Evolutionary conservation across 2,113 vertebrate species (phyloP), one percentile per base, ranked within the genome.

Genomic region (Sardina pilchardus): DNA sequence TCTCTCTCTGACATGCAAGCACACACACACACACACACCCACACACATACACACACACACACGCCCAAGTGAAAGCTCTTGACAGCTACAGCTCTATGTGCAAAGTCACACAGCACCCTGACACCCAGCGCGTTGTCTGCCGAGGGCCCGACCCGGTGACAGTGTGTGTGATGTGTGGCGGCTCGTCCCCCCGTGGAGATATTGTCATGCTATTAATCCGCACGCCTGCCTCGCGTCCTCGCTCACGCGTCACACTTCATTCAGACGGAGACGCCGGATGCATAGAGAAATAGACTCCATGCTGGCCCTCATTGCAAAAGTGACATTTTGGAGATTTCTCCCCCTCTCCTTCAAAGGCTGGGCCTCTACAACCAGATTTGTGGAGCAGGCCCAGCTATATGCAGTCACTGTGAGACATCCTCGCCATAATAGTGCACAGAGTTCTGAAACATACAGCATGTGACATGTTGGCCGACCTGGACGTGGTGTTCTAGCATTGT

Each of bases 151-250:
- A 21, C 39, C 80, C 39, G 44, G 50, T 88, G 86, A 87, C 85
- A 85, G 63, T 63, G 21, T 24, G 21, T 24, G 21, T 63, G 56
- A 7, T 71, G 63, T 71, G 5, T 71, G 26, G 26, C 3, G 63
- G 34, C 82, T 43, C 53, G n/a, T 53, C 83, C 88, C 39, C 88
- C 88, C 36, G 36, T 85, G 84, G 88, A 89, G 71, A 45, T 34
- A 21, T 80, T 85, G 86, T 87, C 82, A 89, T 82, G 81, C 78
- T 39, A 36, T 39, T 81, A 81, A 63, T 83, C 45, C 81, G 63
- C 34, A 26, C 30, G 63, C n/a, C 63, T 30, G 26, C 85, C 56
- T n/a, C 19, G 26, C 34, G n/a, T 83, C 81, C 45, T 12, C 45
- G 1, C 19, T 39, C 75, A 42, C 47, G 45, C 67, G 71, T 84